Conservation (phyloP, 1,140 invertebrate species). For the Aporrectodea caliginosa region DNA sequence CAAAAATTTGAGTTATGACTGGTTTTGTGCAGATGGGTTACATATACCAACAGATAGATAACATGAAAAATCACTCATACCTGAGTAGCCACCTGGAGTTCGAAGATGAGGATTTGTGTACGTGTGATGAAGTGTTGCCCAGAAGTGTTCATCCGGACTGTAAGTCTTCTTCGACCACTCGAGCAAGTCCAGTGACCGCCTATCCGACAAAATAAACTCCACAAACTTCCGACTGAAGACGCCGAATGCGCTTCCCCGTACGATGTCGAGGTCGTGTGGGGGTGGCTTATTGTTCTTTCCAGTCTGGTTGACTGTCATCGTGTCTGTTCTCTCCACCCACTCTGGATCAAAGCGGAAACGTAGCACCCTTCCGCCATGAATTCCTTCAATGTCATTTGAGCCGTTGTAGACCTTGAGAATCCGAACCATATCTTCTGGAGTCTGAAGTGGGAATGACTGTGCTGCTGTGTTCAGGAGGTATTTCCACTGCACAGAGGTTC, state of each 20-base stretch:
- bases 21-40: no score
- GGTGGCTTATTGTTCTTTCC: constrained; percentile 35
- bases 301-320: constrained; percentile 12
- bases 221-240: constrained; percentile 47
- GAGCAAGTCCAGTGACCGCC: constrained; percentile 38
- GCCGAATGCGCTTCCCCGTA: constrained; percentile 48
- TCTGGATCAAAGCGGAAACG: constrained; percentile 31
- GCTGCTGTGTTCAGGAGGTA: constrained; percentile 43
- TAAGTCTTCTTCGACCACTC: constrained; percentile 41
- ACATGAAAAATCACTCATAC: no score
- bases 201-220: constrained; percentile 40
- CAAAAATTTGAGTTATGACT: no score
- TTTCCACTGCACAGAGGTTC: constrained; percentile 34
- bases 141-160: constrained; percentile 51
- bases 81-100: constrained; percentile 42
- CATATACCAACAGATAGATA: no score
- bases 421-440: constrained; percentile 39
- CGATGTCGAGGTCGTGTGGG: constrained; percentile 42
- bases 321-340: constrained; percentile 22
- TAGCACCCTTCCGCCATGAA: constrained; percentile 14
- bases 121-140: constrained; percentile 45
- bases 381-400: constrained; percentile 40
- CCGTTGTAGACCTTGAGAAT: constrained; percentile 42
- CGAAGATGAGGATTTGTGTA: constrained; percentile 36
- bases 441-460: constrained; percentile 40